Conservation (phyloP, 2,888 invertebrate genomes). For the Machimus rusticus region DNA sequence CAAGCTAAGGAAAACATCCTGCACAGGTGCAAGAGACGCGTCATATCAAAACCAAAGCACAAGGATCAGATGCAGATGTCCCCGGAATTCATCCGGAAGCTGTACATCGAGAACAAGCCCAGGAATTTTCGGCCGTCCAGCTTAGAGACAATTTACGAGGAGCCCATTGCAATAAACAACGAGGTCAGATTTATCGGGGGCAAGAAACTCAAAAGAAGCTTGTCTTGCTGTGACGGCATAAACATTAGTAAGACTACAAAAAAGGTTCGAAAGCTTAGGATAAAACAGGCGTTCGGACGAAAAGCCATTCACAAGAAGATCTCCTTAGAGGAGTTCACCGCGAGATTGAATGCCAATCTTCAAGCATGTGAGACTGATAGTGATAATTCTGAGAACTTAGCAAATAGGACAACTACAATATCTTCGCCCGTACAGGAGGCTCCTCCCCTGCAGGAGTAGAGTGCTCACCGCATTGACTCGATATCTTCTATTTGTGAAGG, state of each 20-base stretch:
- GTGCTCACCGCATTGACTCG: not conserved
- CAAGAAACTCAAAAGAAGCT: not conserved
- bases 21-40: not conserved
- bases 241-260: slow-evolving; percentile 10
- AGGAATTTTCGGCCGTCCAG: not conserved
- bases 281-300: not conserved
- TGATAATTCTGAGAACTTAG: not conserved
- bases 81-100: not conserved
- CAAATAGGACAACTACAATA: not conserved
- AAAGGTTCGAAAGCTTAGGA: not conserved
- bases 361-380: not conserved
- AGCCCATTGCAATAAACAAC: not conserved
- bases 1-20: not conserved
- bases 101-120: not conserved
- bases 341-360: not conserved
- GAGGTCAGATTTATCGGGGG: not conserved
- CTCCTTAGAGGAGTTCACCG: not conserved
- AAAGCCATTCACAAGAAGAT: not conserved
- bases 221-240: not conserved
- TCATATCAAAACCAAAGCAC: slow-evolving; percentile 10
- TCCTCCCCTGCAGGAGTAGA: not conserved
- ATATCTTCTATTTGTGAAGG: not conserved
- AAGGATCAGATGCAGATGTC: not conserved
- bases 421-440: not conserved
- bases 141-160: slow-evolving; percentile 25